A percentile compares a stretch with the other conserved stretches of the same genome.
phyloP scores from a whole-genome alignment of 23 tunicate genomes.

The Clavelina lepadiformis region DNA sequence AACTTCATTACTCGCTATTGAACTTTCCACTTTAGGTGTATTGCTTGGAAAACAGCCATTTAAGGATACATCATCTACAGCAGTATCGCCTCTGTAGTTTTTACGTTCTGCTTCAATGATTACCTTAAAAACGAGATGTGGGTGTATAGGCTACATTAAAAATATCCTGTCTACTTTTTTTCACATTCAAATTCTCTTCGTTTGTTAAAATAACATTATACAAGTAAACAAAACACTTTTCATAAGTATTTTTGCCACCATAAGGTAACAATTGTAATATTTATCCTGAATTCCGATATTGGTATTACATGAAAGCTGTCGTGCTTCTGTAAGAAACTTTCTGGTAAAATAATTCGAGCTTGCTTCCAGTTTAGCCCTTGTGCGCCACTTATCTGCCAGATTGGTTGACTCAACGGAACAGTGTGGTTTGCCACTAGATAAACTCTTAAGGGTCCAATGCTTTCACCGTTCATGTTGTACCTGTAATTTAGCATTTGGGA shows the following conservation, averaged over 20 bases:
- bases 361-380: slow-evolving; percentile 55
- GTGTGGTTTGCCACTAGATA: slow-evolving; percentile 25
- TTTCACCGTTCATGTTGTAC: slow-evolving; percentile 74
- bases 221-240: no score
- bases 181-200: no score
- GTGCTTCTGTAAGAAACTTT: neutral
- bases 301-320: slow-evolving; percentile 29
- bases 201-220: no score
- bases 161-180: no score
- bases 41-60: slow-evolving; percentile 29
- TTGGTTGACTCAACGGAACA: neutral
- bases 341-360: slow-evolving; percentile 40
- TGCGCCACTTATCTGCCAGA: slow-evolving; percentile 56
- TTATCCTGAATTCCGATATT: no score
- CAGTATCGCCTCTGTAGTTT: slow-evolving; percentile 63
- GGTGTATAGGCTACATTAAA: no score
- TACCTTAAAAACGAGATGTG: no score
- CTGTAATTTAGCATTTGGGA: slow-evolving; percentile 16
- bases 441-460: slow-evolving; percentile 58
- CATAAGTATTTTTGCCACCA: no score
- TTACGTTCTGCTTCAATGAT: slow-evolving; percentile 65
- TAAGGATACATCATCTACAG: slow-evolving; percentile 71
- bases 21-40: neutral
- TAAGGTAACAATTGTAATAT: no score
- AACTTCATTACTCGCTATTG: neutral